Base-by-base conservation (phyloP, 1,140 invertebrate genomes). In the Neodiprion virginianus region DNA sequence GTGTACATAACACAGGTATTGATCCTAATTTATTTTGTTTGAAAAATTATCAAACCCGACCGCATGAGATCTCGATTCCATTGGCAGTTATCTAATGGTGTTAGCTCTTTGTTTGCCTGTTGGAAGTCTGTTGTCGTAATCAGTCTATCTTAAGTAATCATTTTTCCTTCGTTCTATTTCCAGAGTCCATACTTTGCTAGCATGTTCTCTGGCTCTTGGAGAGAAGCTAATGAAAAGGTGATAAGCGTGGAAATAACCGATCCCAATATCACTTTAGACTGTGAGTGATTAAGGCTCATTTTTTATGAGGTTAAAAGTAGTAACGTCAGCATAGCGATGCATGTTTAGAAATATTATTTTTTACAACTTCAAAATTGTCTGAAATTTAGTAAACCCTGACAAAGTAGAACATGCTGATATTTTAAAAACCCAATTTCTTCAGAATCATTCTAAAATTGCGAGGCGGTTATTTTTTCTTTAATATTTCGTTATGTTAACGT, bases 181-280 rank as follows among this genome's bases (percentile, higher is more conserved):
- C 84, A 96, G 91, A 95, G 94, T 81, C 93, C 93, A 4, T 96
- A 95, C 83, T 96, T 96, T 88, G 90, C 91, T 12, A 95, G 94
- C 82, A 96, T 96, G 95, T 96, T 96, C 86, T 94, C 92, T 81
- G 95, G 95, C 8, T 91, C 92, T 11, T 96, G 95, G 95, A 90
- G 90, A 81, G 95, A 96, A 86, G 89, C 93, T 5, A 90, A 90
- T 71, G 91, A 94, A 85, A 90, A 90, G 73, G 87, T 91, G 70
- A 91, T 96, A 66, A 88, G 87, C 65, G 93, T 96, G 73, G 91
- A 94, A 85, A 93, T 96, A 48, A 88, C 92, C 3, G 95, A 96
- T 90, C 91, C 93, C 40, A 92, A 93, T 73, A 94, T 96, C 61
- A 94, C 91, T 49, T 80, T 91, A 70, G 91, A 93, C 73, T 91